Percentiles rank a stretch among this genome's conserved stretches.
Conservation (phyloP, 2,113 vertebrate genomes). For the Malaclemys terrapin region DNA sequence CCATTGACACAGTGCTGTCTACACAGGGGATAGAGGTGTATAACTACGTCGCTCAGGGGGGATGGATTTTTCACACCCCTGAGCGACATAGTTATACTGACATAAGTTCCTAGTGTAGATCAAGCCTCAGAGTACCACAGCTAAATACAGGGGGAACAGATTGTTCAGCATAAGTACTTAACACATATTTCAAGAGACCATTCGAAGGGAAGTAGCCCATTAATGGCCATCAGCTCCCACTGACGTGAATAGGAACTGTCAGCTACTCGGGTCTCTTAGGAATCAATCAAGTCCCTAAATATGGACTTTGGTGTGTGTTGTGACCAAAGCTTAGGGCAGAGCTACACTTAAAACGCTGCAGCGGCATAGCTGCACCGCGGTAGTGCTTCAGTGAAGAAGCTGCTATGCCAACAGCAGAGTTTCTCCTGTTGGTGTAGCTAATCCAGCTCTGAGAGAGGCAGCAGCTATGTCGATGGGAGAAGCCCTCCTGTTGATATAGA, state of each 20-base stretch:
- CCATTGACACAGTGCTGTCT: too few species aligned
- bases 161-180: too few species aligned
- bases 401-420: background rate
- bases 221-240: background rate
- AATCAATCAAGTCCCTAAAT: background rate
- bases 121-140: too few species aligned
- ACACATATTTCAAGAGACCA: too few species aligned
- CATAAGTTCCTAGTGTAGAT: too few species aligned
- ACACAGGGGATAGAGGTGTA: too few species aligned
- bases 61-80: too few species aligned
- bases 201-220: too few species aligned
- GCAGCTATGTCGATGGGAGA: background rate
- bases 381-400: background rate
- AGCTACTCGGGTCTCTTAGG: background rate
- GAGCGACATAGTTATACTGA: too few species aligned
- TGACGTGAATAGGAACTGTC: background rate
- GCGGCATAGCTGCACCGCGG: background rate
- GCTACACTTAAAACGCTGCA: background rate
- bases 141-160: too few species aligned
- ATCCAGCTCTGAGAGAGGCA: background rate
- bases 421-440: background rate
- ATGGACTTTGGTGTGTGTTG: background rate
- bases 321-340: background rate
- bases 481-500: background rate
- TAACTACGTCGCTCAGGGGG: too few species aligned